These are phyloP conservation scores for Mellivora capensis DNA, from an alignment of 2,113 vertebrate species.

Conservation along the genomic window DNA sequence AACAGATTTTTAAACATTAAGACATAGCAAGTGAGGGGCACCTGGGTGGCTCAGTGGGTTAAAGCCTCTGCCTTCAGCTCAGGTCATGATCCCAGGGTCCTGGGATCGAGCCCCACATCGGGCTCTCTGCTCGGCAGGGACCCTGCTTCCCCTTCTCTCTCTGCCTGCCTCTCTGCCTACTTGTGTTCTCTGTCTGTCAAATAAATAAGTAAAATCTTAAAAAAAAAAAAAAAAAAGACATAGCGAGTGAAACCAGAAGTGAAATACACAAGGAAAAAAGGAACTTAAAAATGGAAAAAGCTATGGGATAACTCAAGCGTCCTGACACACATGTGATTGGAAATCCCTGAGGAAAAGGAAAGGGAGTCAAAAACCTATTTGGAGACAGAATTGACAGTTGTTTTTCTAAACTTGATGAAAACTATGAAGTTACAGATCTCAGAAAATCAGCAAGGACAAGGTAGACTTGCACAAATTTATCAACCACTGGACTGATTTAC, in stretches of 20 bases:
- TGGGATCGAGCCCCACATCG: too few relatives aligned
- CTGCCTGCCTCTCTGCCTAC: too few relatives aligned
- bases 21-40: neutral
- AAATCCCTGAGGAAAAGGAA: neutral
- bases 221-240: too few relatives aligned
- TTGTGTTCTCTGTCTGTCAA: too few relatives aligned
- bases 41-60: too few relatives aligned
- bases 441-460: neutral
- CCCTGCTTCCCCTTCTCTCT: too few relatives aligned
- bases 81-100: too few relatives aligned
- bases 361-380: neutral
- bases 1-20: neutral
- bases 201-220: too few relatives aligned
- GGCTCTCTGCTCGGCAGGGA: too few relatives aligned
- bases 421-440: neutral
- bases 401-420: neutral
- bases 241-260: neutral
- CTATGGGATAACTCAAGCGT: neutral
- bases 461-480: neutral
- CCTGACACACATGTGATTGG: neutral
- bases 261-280: neutral
- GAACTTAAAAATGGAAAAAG: neutral
- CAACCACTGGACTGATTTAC: neutral
- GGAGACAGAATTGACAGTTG: neutral
- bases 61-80: too few relatives aligned